Base-by-base conservation (phyloP, 2,113 vertebrate species). In the Pao palembangensis region DNA sequence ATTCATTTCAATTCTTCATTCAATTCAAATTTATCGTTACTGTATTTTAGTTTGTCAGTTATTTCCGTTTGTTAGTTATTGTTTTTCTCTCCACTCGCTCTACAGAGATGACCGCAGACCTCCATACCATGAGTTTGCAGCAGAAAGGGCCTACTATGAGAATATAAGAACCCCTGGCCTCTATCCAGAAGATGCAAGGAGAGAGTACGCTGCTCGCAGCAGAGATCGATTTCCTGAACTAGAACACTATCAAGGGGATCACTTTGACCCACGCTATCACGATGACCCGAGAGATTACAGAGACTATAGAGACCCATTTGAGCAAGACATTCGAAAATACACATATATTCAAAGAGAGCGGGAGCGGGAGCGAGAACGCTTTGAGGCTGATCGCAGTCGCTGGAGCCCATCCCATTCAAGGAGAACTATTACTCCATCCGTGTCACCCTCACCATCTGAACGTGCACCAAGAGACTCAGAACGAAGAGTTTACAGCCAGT, bases 281-380 rank as follows among this genome's bases (percentile, higher is more conserved):
- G 96, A 99, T 0, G 96, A 99, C 38, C 94, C 94, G 2, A 93
- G 96, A 58, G 97, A 99, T 49, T 98, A 93, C 80, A 88, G 96
- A 80, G 96, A 98, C 52, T 99, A 93, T 61, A 88, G 97, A 69
- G 96, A 99, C 77, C 95, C 95, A 0, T 99, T 98, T 1, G 96
- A 99, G 61, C 96, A 99, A 64, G 97, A 98, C 76, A 98, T 99
- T 38, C 82, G 95, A 52, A 98, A 99, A 72, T 99, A 98, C 80
- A 98, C 94, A 47, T 98, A 98, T 73, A 92, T 97, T 71, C 96
- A 99, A 41, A 91, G 96, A 47, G 96, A 99, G 66, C 82, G 96
- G 4, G 95, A 98, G 72, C 75, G 96, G 51, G 95, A 98, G 51
- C 86, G 96, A 0, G 96, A 98, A 23, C 93, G 95, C 1, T 98